Evolutionary conservation across 1,140 invertebrate species (phyloP).

Genomic region (Hypsibius dujardini): DNA sequence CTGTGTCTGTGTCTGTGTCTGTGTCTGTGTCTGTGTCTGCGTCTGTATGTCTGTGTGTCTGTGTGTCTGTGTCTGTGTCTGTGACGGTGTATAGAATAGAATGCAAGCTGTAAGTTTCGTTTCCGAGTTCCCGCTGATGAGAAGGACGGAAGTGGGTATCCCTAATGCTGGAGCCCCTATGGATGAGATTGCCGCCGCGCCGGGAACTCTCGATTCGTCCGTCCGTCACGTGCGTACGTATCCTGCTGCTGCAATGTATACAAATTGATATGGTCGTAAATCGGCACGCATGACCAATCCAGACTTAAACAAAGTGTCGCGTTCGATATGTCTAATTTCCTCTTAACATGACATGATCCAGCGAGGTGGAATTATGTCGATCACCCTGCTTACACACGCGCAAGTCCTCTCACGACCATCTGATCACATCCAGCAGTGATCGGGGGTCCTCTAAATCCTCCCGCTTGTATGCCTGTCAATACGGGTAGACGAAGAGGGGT

Average conservation of each 20-base stretch:
- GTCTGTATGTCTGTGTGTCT: too few species aligned
- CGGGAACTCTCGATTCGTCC: neutral
- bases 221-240: neutral
- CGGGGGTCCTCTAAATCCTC: too few species aligned
- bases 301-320: neutral
- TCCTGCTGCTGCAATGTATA: neutral
- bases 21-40: too few species aligned
- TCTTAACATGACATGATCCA: neutral
- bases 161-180: too few species aligned
- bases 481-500: neutral
- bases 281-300: neutral
- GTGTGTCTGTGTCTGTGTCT: too few species aligned
- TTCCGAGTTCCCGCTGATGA: too few species aligned
- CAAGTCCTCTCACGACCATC: neutral
- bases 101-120: too few species aligned
- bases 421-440: neutral
- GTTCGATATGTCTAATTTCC: constrained; percentile 6
- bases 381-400: neutral
- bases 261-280: constrained; percentile 7
- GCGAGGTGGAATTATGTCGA: neutral
- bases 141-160: too few species aligned
- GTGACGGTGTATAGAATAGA: too few species aligned
- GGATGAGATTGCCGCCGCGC: too few species aligned
- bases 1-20: too few species aligned
- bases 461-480: neutral